Evolutionary conservation across 2,797 vertebrate species (phyloP), one percentile per base, ranked within the genome.

Genomic region (Holocentrus rufus): DNA sequence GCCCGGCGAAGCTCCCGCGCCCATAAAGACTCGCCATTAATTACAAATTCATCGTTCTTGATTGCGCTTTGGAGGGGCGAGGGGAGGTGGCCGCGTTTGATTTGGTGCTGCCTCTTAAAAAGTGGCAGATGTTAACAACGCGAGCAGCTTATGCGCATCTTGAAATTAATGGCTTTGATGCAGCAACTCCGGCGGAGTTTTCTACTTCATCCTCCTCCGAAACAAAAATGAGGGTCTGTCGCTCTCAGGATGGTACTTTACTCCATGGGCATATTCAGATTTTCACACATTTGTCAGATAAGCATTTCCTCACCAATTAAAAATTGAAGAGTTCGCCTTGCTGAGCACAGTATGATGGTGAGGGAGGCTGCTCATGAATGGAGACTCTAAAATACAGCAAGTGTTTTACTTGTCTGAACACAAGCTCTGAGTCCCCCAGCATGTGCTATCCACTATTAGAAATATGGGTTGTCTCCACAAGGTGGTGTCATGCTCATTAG

Each of bases 401-500:
- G 52, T 55, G 31, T 2, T 63, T 25, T 20, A 31, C 49, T 31
- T 58, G 64, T 36, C 71, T 67, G 27, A 60, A 3, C 34, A 60
- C 47, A 49, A 17, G 1, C 50, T 58, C 65, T 0, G 0, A 39
- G 7, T 60, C 64, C 47, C 66, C 76, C 66, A 64, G 76, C 57
- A 8, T 58, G 42, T 61, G 68, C 30, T 54, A 71, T 61, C 55
- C 47, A 54, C 3, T 55, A 22, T 82, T 61, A 77, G 75, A 88
- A 70, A 68, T 85, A 74, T 81, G 77, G 76, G 47, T 65, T 76
- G 70, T 86, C 91, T 91, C 93, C 93, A 93, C 93, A 92, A 94
- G 93, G 90, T 92, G 93, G 93, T 87, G 92, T 90, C 89, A 81
- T 93, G 80, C 75, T 92, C 90, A 92, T 91, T 91, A 91, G 82